Evolutionary conservation across 2,797 vertebrate species (phyloP).

Genomic region (Sebastes nivosus): DNA sequence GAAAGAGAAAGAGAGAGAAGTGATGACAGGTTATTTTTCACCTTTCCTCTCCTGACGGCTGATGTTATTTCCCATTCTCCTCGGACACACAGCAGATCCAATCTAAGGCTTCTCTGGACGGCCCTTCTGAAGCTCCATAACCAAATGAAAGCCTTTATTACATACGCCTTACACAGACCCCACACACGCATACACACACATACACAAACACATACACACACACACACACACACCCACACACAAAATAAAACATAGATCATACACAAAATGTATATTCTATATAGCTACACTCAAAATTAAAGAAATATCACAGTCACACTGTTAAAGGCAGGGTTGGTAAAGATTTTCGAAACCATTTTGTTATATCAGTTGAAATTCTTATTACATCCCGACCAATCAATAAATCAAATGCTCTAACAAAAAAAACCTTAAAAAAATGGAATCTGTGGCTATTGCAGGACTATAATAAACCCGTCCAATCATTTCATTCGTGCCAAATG

Average conservation of each 20-base stretch:
- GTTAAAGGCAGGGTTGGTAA: neutral
- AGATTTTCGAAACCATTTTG: no score
- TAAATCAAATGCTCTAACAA: no score
- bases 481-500: no score
- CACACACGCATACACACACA: neutral
- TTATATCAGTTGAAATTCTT: no score
- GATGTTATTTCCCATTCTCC: constrained; percentile 81
- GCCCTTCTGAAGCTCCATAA: constrained; percentile 78
- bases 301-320: constrained; percentile 14
- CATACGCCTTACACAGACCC: constrained; percentile 57
- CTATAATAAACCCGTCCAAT: no score
- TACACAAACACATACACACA: neutral
- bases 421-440: no score
- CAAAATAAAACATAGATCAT: neutral
- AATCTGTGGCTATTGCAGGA: no score
- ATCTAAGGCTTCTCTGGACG: constrained; percentile 80
- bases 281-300: neutral
- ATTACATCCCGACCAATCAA: no score
- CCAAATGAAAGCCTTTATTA: constrained; percentile 85
- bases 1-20: constrained; percentile 54
- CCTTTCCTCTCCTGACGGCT: constrained; percentile 78
- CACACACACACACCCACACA: neutral
- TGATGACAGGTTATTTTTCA: constrained; percentile 89
- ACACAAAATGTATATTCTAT: neutral
- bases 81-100: constrained; percentile 81